Evolutionary conservation across 2,888 invertebrate genomes (phyloP).

Genomic region (Ephialtes manifestator): DNA sequence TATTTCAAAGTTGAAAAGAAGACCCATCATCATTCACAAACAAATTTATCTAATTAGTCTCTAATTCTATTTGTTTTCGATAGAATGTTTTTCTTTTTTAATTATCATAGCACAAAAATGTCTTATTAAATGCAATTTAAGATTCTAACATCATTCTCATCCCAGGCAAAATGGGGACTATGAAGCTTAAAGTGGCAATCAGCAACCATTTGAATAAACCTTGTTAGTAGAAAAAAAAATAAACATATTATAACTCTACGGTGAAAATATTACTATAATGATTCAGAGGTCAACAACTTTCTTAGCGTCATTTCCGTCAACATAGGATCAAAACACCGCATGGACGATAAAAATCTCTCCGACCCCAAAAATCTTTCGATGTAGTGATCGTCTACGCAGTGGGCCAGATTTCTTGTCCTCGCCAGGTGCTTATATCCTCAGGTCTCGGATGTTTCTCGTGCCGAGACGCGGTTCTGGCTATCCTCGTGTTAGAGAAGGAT

Average conservation of each 20-base stretch:
- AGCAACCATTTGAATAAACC: not conserved
- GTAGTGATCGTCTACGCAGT: slow-evolving; percentile 1
- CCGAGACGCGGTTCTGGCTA: slow-evolving; percentile 19
- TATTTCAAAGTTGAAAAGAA: no score
- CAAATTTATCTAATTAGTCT: not conserved
- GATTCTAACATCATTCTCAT: not conserved
- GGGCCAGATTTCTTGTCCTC: slow-evolving; percentile 34
- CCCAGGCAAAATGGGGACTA: not conserved
- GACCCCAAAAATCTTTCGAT: slow-evolving; percentile 21
- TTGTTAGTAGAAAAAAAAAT: not conserved
- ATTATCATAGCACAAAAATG: no score
- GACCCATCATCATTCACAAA: not conserved
- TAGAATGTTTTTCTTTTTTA: no score
- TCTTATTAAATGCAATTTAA: not conserved
- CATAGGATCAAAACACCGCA: slow-evolving; percentile 43
- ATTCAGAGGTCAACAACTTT: slow-evolving; percentile 23
- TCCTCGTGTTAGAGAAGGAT: slow-evolving; percentile 50
- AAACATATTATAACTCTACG: not conserved
- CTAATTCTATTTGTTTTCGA: no score
- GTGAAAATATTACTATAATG: not conserved
- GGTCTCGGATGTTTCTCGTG: slow-evolving; percentile 14
- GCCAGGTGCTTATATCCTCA: slow-evolving; percentile 51
- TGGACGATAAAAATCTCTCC: slow-evolving; percentile 54
- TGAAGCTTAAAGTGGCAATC: no score
- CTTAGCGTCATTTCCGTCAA: not conserved